Evolutionary conservation across 1,140 invertebrate genomes (phyloP).

Genomic region (Palaemon carinicauda): DNA sequence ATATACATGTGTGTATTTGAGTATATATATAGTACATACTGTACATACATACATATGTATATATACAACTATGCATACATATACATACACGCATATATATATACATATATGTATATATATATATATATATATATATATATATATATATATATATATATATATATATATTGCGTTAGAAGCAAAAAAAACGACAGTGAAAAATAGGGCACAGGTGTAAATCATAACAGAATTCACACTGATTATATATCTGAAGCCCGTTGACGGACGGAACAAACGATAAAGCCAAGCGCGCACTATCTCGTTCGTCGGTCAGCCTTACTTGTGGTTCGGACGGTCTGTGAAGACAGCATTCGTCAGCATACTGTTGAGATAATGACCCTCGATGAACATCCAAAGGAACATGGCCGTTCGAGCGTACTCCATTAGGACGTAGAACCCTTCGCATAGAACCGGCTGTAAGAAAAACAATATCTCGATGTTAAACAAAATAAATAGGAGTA

Average conservation of each 20-base stretch:
- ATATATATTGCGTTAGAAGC: no score
- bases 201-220: no score
- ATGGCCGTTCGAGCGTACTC: constrained; percentile 89
- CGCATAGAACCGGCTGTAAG: constrained; percentile 73
- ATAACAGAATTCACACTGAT: no score
- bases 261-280: not conserved
- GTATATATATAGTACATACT: no score
- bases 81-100: no score
- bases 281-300: not conserved
- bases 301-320: not conserved
- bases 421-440: constrained; percentile 78
- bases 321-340: constrained; percentile 66
- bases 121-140: no score
- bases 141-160: no score
- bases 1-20: not conserved
- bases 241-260: no score
- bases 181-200: no score
- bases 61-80: no score
- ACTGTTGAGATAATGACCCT: constrained; percentile 87
- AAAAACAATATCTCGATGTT: not conserved
- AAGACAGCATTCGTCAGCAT: constrained; percentile 75
- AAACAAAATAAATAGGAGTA: not conserved
- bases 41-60: no score
- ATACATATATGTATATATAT: no score
- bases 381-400: constrained; percentile 96